Percentiles rank a stretch among this genome's conserved stretches.
These are phyloP conservation scores for Zalophus californianus DNA, from an alignment of 2,797 vertebrate genomes.

Conservation along the genomic window DNA sequence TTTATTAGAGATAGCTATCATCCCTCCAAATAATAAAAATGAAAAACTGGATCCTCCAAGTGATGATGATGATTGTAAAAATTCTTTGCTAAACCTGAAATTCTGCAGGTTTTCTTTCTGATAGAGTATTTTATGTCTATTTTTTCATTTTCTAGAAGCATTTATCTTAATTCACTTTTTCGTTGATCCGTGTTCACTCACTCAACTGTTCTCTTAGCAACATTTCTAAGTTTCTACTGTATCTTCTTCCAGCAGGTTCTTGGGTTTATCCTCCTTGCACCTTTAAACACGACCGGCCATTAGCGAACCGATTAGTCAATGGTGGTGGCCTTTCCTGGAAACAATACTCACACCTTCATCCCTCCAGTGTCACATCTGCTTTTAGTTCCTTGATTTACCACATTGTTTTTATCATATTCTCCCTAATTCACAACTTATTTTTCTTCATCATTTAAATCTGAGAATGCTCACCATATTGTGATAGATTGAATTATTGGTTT, in stretches of 20 bases:
- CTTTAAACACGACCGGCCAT: background rate
- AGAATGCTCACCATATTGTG: background rate
- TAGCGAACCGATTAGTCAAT: background rate
- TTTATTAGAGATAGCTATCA: background rate
- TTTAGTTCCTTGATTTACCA: background rate
- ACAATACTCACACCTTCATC: background rate
- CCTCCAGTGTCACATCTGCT: background rate
- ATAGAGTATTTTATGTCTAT: background rate
- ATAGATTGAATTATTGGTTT: background rate
- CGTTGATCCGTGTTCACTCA: background rate
- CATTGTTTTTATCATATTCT: background rate
- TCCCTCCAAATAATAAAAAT: background rate
- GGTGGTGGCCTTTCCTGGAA: background rate
- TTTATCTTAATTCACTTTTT: background rate
- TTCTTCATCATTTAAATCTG: background rate
- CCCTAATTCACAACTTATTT: background rate
- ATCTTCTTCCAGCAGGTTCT: background rate
- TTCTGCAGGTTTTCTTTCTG: background rate
- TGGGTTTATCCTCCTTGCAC: background rate
- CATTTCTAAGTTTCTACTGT: background rate
- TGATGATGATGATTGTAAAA: background rate
- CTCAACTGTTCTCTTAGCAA: background rate
- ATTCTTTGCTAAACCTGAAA: background rate
- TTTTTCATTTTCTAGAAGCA: background rate
- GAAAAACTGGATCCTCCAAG: background rate